phyloP scores from a whole-genome alignment of 2,888 invertebrate species.

The Caenorhabditis sp. region DNA sequence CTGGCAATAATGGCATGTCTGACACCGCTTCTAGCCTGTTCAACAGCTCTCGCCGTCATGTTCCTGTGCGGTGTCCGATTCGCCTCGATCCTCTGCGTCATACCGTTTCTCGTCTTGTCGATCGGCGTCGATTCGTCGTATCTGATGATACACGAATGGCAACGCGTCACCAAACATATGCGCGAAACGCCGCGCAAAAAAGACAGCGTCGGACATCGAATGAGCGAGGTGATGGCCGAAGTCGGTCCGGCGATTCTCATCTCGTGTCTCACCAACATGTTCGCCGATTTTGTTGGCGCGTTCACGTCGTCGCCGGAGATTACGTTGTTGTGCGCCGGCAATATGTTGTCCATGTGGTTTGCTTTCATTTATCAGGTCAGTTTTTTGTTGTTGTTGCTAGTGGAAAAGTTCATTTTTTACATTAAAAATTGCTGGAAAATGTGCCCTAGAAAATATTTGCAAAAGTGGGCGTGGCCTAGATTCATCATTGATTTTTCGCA shows the following conservation, averaged over 20 bases:
- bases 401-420: no score
- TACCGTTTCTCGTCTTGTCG: constrained; percentile 64
- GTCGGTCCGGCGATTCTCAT: constrained; percentile 68
- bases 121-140: constrained; percentile 67
- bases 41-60: constrained; percentile 64
- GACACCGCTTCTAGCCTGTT: constrained; percentile 63
- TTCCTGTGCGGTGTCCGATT: constrained; percentile 63
- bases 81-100: constrained; percentile 66
- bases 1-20: constrained; percentile 65
- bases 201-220: constrained; percentile 62
- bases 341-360: constrained; percentile 65
- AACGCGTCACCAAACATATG: constrained; percentile 66
- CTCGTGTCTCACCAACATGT: constrained; percentile 66
- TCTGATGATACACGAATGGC: constrained; percentile 70
- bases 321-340: constrained; percentile 64
- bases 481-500: no score
- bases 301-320: constrained; percentile 67
- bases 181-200: constrained; percentile 60
- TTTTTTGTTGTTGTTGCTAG: no score
- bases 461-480: no score
- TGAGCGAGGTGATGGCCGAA: constrained; percentile 65
- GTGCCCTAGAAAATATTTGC: no score
- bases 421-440: no score
- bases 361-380: constrained; percentile 63
- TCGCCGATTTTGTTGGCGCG: constrained; percentile 62